Evolutionary conservation across 2,888 invertebrate species (phyloP).

Genomic region (Rotaria sp.): DNA sequence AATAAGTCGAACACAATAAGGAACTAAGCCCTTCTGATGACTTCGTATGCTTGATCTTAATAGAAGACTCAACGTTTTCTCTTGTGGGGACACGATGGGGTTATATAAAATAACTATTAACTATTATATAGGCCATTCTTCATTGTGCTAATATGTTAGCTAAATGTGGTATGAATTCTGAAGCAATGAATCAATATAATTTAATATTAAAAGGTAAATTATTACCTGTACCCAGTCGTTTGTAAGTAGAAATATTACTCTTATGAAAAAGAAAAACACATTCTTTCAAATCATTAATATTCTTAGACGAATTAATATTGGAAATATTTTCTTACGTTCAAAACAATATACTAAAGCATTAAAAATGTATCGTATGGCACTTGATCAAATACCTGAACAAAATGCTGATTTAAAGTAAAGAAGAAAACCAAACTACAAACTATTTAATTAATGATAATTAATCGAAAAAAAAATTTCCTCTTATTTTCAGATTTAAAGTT

Average conservation of each 20-base stretch:
- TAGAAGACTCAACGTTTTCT: too few relatives aligned
- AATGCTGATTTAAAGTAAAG: conserved; percentile 77
- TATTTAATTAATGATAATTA: not conserved
- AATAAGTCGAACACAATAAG: too few relatives aligned
- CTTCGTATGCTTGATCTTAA: too few relatives aligned
- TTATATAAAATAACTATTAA: too few relatives aligned
- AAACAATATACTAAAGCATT: conserved; percentile 83
- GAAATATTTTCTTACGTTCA: conserved; percentile 90
- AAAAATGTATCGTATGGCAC: conserved; percentile 93
- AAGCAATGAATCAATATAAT: conserved; percentile 89
- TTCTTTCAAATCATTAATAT: conserved; percentile 60
- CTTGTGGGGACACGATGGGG: too few relatives aligned
- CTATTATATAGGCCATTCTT: conserved; percentile 70
- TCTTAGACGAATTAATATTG: conserved; percentile 83
- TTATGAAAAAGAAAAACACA: not conserved
- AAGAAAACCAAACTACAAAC: not conserved
- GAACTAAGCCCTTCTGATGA: too few relatives aligned
- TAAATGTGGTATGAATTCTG: conserved; percentile 84
- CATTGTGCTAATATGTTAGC: conserved; percentile 91
- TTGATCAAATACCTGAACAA: conserved; percentile 83
- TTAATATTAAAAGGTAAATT: conserved; percentile 80
- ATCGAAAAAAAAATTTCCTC: too few relatives aligned
- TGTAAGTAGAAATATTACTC: not conserved
- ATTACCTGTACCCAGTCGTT: conserved; percentile 59
- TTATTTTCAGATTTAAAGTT: conserved; percentile 54